Evolutionary conservation across 2,888 invertebrate genomes (phyloP), one percentile per base, ranked within the genome.

Genomic region (Gnatocerus cornutus): DNA sequence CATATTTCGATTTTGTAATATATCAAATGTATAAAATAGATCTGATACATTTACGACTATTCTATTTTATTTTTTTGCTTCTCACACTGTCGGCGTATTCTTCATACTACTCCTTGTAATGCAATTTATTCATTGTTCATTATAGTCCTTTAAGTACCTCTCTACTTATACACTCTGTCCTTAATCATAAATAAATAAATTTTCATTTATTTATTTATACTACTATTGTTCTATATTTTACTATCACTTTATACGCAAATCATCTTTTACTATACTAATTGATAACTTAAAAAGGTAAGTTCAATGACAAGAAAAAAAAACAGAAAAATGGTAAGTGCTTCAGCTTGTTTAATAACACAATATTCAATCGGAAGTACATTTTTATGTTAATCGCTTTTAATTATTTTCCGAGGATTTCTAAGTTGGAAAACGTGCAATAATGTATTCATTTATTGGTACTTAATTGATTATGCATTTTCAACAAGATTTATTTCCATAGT

Each of bases 41-140:
- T 75, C 76, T 72, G 73, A 76, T 74, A 74, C 72, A 76, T 74
- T 74, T 68, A 73, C 41, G 67, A 63, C 65, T 73, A 37, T 48
- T 71, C 65, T 63, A 62, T 73, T 74, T 71, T 66, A 74, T 56
- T 29, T 56, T 21, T n/a, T 59, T 16, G 30, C 45, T 59, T 59
- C 59, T 59, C 29, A 45, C 59, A 7, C 33, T 59, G 45, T 59
- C 59, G 37, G 29, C 37, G 56, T 48, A 58, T 58, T 46, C 33
- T 56, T 56, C 65, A 48, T 50, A 10, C 12, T 43, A 12, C 29
- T 64, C 53, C 53, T 64, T 59, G 59, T 59, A 59, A 56, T 41
- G 43, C 13, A 14, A 12, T 43, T 50, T 27, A 12, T 1, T 55
- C 53, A 55, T 64, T 64, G 12, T 59, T 59, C 41, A 56, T 55